These are phyloP conservation scores for Theocolax elegans DNA, from an alignment of 1,140 invertebrate genomes.

Conservation along the genomic window DNA sequence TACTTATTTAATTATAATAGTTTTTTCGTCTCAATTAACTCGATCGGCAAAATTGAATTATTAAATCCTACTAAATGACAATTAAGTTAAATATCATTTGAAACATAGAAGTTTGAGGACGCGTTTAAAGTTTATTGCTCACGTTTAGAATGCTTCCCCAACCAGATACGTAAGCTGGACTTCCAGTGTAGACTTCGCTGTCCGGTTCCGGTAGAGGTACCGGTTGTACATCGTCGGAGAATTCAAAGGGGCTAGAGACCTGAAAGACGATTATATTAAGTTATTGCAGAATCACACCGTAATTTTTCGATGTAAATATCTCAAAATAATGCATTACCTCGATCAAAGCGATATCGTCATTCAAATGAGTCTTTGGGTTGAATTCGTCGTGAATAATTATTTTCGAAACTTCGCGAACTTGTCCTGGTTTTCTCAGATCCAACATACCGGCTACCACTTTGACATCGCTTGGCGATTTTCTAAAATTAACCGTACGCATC, in stretches of 20 bases:
- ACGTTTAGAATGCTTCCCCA: constrained; percentile 14
- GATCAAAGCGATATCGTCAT: background rate
- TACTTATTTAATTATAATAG: no score
- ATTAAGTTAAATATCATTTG: no score
- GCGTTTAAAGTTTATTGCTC: no score
- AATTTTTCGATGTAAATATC: background rate
- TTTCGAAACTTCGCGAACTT: background rate
- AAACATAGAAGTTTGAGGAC: no score
- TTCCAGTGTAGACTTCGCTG: background rate
- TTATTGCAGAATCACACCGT: background rate
- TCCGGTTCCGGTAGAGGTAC: constrained; percentile 1
- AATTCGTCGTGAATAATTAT: background rate
- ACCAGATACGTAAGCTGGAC: background rate
- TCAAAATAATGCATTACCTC: background rate
- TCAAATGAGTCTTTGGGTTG: background rate
- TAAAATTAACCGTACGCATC: background rate
- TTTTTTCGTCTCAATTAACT: no score
- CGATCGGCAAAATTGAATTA: no score
- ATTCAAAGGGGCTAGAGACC: background rate
- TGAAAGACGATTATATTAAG: background rate
- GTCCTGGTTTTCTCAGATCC: background rate
- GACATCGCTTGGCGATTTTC: background rate
- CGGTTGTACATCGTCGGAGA: background rate
- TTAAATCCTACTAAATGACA: no score
- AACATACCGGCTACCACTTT: background rate